phyloP scores from a whole-genome alignment of 2,888 invertebrate genomes.

The Lagria hirta region DNA sequence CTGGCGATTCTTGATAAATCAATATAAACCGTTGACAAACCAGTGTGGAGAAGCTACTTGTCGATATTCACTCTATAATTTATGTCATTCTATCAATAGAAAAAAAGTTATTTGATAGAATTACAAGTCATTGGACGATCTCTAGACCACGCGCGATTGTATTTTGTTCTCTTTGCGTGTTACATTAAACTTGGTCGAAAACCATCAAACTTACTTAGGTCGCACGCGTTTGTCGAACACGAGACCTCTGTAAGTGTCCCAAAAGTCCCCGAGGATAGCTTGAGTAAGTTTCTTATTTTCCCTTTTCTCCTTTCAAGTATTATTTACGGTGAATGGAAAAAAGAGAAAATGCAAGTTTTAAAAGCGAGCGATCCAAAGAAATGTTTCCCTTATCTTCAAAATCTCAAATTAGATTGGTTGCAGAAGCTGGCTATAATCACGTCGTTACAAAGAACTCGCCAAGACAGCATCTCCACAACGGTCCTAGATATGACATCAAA shows the following conservation, averaged over 20 bases:
- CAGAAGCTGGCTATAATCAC: conserved; percentile 19
- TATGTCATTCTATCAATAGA: too few species aligned
- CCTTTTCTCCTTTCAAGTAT: conserved; percentile 9
- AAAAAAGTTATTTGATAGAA: background rate
- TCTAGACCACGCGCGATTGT: too few species aligned
- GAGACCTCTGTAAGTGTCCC: conserved; percentile 16
- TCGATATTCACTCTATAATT: too few species aligned
- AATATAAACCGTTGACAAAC: too few species aligned
- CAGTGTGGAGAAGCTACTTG: too few species aligned
- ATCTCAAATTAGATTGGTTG: conserved; percentile 18
- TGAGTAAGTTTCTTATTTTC: conserved; percentile 11
- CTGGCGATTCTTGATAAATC: too few species aligned
- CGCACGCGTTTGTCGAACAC: conserved; percentile 22
- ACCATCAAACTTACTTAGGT: conserved; percentile 20
- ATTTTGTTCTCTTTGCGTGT: conserved; percentile 11
- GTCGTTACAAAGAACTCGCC: conserved; percentile 22
- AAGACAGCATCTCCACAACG: conserved; percentile 23
- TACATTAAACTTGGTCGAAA: conserved; percentile 15
- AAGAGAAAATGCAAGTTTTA: conserved; percentile 10
- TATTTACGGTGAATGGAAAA: conserved; percentile 13
- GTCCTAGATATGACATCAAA: conserved; percentile 23
- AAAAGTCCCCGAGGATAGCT: conserved; percentile 18
- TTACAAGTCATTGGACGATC: too few species aligned
- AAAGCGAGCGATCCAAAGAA: conserved; percentile 13
- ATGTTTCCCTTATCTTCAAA: conserved; percentile 10